A percentile compares a stretch with the other conserved stretches of the same genome.
Evolutionary conservation across 2,797 vertebrate species (phyloP).

Genomic region (Pyrrhura leucotis): DNA sequence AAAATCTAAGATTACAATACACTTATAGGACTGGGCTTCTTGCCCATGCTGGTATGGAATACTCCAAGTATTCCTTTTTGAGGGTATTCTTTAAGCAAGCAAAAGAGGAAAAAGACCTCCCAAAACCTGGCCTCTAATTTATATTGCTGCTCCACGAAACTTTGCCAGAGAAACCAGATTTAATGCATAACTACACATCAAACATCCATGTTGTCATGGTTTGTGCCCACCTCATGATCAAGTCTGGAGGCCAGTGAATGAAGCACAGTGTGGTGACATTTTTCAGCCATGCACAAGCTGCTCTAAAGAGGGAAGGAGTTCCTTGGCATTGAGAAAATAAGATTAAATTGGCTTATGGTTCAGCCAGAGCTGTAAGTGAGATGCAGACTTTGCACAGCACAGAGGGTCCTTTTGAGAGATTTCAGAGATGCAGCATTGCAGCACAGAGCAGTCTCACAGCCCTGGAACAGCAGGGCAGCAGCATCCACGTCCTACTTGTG

Average conservation of each 20-base stretch:
- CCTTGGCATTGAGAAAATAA: background rate
- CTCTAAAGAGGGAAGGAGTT: background rate
- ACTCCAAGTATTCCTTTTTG: background rate
- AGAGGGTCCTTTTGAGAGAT: background rate
- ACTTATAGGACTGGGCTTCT: accelerated
- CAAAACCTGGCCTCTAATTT: background rate
- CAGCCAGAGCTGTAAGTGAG: background rate
- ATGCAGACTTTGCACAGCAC: background rate
- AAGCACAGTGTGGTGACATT: background rate
- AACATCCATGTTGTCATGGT: background rate
- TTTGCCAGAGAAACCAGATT: background rate
- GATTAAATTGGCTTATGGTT: background rate
- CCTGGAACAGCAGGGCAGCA: background rate
- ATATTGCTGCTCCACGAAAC: background rate
- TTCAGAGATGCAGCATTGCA: background rate
- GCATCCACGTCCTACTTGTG: background rate
- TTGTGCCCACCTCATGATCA: background rate
- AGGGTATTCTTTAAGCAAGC: background rate
- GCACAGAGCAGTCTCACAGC: background rate
- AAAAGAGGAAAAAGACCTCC: background rate
- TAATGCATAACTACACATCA: background rate
- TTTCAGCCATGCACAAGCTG: background rate
- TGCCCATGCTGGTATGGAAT: background rate
- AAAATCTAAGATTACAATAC: background rate
- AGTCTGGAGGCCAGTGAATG: background rate